Base-by-base conservation (phyloP, 2,797 vertebrate species). In the Okamejei kenojei region DNA sequence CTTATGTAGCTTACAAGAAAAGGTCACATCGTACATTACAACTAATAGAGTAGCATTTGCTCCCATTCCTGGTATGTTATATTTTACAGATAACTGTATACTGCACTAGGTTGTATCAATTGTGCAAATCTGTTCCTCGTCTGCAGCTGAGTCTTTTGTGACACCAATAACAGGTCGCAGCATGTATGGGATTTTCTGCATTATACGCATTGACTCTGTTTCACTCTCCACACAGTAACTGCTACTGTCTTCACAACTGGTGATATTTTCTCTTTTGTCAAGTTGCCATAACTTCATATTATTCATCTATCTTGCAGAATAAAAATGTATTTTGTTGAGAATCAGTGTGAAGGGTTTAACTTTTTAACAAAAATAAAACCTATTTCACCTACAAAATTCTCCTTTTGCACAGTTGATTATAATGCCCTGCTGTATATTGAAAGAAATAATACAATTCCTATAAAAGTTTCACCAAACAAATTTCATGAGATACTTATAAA, bases 251-350 rank as follows among this genome's bases (percentile, higher is more conserved):
- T 92, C 90, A 92, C 68, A 92, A 92, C 29, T 91, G 73, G 90
- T 92, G 90, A 92, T 91, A 74, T 92, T 74, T 92, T 92, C 45
- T 26, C 45, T 90, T 92, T 92, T 92, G 90, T 92, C 90, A 92
- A 92, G 90, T 92, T 92, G 90, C 95, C 96, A 95, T 95, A 96
- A 95, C 94, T 96, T 95, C 95, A 96, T 95, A 93, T 95, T 95
- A 95, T 95, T 96, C 95, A 94, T 95, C 96, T 96, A 95, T 97
- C 96, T 96, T 95, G 95, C 95, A 96, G 95, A 97, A 97, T 97
- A 96, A 97, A 96, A 94, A 88, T 96, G 95, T 97, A 97, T 97
- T 97, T 97, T 97, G 95, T 96, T 96, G 94, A 97, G 94, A 94
- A 93, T 23, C 58, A 63, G 77, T 93, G 93, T 92, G 90, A 92